phyloP scores from a whole-genome alignment of 1,140 invertebrate species.

The Pseudomyrmex dendroicus region DNA sequence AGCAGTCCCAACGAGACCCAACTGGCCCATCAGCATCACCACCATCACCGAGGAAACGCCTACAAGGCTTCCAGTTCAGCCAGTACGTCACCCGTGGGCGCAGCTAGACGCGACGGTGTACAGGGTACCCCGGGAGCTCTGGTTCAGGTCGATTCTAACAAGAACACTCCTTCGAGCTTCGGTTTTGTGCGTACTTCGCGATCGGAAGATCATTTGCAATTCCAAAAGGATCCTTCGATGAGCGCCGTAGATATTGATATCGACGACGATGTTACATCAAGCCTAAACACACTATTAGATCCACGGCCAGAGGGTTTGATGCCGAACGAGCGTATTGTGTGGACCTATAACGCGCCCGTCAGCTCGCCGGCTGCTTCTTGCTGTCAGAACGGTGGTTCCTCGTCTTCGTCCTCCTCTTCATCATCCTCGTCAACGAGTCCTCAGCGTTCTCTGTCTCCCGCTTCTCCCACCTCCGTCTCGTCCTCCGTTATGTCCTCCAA shows the following conservation, averaged over 20 bases:
- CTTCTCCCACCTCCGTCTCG: conserved; percentile 93
- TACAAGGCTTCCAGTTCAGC: conserved; percentile 86
- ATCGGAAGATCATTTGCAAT: conserved; percentile 94
- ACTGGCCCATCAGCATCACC: conserved; percentile 81
- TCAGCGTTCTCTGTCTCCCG: conserved; percentile 89
- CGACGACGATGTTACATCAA: conserved; percentile 96
- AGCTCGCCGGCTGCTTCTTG: conserved; percentile 83
- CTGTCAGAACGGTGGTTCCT: conserved; percentile 84
- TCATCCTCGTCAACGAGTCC: conserved; percentile 88
- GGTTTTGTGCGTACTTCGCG: conserved; percentile 91
- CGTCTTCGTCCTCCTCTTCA: conserved; percentile 86
- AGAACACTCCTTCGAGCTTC: conserved; percentile 73
- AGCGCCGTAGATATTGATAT: conserved; percentile 95
- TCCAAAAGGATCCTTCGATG: conserved; percentile 90
- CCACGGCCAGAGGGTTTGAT: conserved; percentile 89
- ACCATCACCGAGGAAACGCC: conserved; percentile 77
- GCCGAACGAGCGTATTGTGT: conserved; percentile 90
- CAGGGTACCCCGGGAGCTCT: conserved; percentile 71
- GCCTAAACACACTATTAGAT: conserved; percentile 94
- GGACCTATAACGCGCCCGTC: conserved; percentile 95
- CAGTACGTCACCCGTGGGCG: conserved; percentile 85
- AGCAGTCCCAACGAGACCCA: conserved; percentile 90
- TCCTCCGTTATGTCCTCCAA: conserved; percentile 93
- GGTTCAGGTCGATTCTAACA: conserved; percentile 51
- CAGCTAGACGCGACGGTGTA: conserved; percentile 82